Evolutionary conservation across 2,888 invertebrate genomes (phyloP).

Genomic region (Trichacis sp.): DNA sequence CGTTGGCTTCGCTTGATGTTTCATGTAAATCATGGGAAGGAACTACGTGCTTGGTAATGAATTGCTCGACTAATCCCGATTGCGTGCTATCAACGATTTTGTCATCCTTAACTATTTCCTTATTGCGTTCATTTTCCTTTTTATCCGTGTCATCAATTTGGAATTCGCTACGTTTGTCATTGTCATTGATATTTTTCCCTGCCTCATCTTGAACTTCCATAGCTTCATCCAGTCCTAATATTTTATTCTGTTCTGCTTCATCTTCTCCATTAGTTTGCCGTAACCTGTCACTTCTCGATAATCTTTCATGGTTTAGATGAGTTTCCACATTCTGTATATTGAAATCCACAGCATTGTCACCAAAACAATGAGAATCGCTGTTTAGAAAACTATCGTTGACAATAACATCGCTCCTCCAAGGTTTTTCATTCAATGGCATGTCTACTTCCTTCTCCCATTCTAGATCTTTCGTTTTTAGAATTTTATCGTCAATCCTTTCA

Average conservation of each 20-base stretch:
- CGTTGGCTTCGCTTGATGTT: background rate
- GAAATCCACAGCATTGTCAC: conserved; percentile 39
- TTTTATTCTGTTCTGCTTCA: background rate
- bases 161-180: no score
- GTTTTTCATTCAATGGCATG: no score
- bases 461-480: no score
- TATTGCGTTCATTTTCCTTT: conserved; percentile 24
- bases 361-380: conserved; percentile 29
- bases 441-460: no score
- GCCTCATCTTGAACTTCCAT: background rate
- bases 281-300: no score
- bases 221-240: no score
- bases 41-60: background rate
- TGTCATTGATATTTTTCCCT: no score
- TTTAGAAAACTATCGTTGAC: conserved; percentile 18
- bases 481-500: background rate
- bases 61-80: background rate
- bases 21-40: background rate
- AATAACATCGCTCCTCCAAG: no score
- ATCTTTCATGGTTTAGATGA: background rate
- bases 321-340: conserved; percentile 20
- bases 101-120: conserved; percentile 13
- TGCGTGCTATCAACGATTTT: background rate
- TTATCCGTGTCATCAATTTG: background rate
- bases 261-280: background rate